Base-by-base conservation (phyloP, 1,140 invertebrate species). In the Samia ricini region DNA sequence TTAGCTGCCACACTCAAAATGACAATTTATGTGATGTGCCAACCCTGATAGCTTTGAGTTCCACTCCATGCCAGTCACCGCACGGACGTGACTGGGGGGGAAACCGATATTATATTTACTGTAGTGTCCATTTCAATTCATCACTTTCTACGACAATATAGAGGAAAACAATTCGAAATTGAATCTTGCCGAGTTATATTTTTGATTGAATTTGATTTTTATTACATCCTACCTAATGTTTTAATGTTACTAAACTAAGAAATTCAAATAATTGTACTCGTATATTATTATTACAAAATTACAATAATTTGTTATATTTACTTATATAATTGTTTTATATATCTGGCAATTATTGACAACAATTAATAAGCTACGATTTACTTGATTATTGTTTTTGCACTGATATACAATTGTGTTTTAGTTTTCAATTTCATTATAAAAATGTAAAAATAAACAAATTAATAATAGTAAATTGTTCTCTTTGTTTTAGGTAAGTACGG, bases 401-500 rank as follows among this genome's bases (percentile, higher is more conserved):
- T n/a, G n/a, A n/a, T n/a, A n/a, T n/a, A n/a, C n/a, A n/a, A n/a
- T n/a, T n/a, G n/a, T n/a, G n/a, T n/a, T n/a, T n/a, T n/a, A n/a
- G n/a, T n/a, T n/a, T n/a, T n/a, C n/a, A n/a, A n/a, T n/a, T n/a
- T n/a, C 4, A 29, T 15, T 15, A 8, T 12, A 15, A 42, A 15
- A 15, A 15, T 15, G 4, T 42, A 42, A 8, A 42, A 15, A 10
- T 42, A 15, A 42, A 42, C 26, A 26, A 26, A n/a, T n/a, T 42
- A 42, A 7, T 42, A 42, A 15, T 12, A 15, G 33, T n/a, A n/a
- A n/a, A n/a, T 54, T 58, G 12, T 61, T 75, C 72, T 65, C 64
- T 76, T 81, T 79, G 74, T 83, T 79, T 63, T 67, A 83, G 80
- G 78, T 83, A 83, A 81, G 78, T 72, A 63, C 42, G 36, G 22